Evolutionary conservation across 2,113 vertebrate species (phyloP).

Genomic region (Corythoichthys intestinalis): DNA sequence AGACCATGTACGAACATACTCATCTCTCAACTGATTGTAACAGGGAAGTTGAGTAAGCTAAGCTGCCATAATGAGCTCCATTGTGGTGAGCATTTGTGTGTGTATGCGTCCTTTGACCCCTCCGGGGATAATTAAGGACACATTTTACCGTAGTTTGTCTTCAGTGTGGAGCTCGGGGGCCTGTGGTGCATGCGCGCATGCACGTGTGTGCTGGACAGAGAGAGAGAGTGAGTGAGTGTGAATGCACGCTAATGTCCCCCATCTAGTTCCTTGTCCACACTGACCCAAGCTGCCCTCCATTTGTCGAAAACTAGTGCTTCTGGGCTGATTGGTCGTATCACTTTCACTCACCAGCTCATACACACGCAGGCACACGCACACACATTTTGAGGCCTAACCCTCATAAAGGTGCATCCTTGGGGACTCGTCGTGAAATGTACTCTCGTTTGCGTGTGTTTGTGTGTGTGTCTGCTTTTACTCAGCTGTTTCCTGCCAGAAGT

Average conservation of each 20-base stretch:
- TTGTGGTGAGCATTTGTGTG: slow-evolving; percentile 41
- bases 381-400: slow-evolving; percentile 64
- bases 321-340: slow-evolving; percentile 66
- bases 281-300: slow-evolving; percentile 57
- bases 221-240: slow-evolving; percentile 4
- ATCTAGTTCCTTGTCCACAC: slow-evolving; percentile 43
- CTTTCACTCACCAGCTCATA: slow-evolving; percentile 61
- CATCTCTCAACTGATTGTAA: slow-evolving; percentile 44
- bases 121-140: slow-evolving; percentile 67
- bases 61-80: slow-evolving; percentile 51
- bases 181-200: slow-evolving; percentile 7
- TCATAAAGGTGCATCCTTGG: slow-evolving; percentile 69
- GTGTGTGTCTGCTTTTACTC: slow-evolving; percentile 72
- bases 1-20: not conserved
- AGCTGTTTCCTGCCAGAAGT: slow-evolving; percentile 74
- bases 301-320: slow-evolving; percentile 52
- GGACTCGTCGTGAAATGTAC: slow-evolving; percentile 66
- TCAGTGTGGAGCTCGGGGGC: slow-evolving; percentile 26
- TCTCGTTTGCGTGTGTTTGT: slow-evolving; percentile 49
- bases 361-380: slow-evolving; percentile 30
- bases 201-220: not conserved
- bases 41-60: slow-evolving; percentile 26
- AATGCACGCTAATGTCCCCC: slow-evolving; percentile 27
- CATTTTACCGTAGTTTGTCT: slow-evolving; percentile 51
- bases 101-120: slow-evolving; percentile 47